These are phyloP conservation scores for Oophaga pumilio DNA, from an alignment of 2,113 vertebrate genomes.

Conservation along the genomic window DNA sequence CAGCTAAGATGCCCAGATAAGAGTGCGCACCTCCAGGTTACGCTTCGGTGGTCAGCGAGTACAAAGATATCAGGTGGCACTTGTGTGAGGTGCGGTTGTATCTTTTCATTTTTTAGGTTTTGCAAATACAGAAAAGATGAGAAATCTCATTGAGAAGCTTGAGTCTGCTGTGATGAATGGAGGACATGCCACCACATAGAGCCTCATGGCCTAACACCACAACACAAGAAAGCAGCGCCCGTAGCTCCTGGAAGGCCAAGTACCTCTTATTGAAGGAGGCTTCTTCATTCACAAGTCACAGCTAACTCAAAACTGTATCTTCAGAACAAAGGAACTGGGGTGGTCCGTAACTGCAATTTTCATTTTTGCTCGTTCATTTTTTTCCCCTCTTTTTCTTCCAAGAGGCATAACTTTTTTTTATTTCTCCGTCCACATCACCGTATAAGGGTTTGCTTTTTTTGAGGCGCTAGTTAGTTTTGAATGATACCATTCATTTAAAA, in stretches of 20 bases:
- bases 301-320: not conserved
- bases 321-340: not conserved
- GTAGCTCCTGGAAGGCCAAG: not conserved
- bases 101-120: not conserved
- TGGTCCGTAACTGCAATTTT: not conserved
- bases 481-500: too few species aligned
- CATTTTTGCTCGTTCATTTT: too few species aligned
- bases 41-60: slow-evolving; percentile 5
- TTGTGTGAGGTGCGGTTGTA: not conserved
- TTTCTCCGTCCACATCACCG: too few species aligned
- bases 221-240: not conserved
- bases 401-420: too few species aligned
- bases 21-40: not conserved
- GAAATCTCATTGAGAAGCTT: not conserved
- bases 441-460: too few species aligned
- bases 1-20: slow-evolving; percentile 14
- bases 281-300: not conserved
- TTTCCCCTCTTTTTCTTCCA: too few species aligned
- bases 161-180: not conserved
- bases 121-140: not conserved
- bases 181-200: not conserved
- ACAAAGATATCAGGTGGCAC: slow-evolving; percentile 10
- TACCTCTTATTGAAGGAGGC: not conserved
- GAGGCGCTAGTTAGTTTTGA: too few species aligned
- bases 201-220: not conserved